A percentile compares a stretch with the other conserved stretches of the same genome.
Conservation (phyloP, 2,797 vertebrate species). For the Adrianichthys oophorus region DNA sequence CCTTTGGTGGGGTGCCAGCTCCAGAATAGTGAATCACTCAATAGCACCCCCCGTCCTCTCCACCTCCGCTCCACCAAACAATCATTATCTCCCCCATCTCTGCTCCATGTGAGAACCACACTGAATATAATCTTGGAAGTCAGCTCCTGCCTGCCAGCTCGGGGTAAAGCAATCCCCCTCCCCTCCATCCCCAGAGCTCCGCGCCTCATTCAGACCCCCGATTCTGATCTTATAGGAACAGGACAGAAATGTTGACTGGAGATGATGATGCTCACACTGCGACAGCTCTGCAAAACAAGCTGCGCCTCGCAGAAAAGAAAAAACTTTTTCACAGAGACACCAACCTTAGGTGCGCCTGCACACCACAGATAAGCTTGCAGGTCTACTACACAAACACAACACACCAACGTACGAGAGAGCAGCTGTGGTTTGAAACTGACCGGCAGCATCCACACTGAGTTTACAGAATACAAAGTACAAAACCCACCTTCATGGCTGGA, state of each 20-base stretch:
- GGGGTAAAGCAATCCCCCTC: slow-evolving; percentile 52
- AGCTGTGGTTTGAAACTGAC: slow-evolving; percentile 19
- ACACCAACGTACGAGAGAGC: neutral
- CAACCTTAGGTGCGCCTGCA: slow-evolving; percentile 14
- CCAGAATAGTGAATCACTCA: slow-evolving; percentile 54
- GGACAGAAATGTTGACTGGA: slow-evolving; percentile 40
- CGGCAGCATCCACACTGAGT: slow-evolving; percentile 10
- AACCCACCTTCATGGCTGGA: slow-evolving; percentile 57
- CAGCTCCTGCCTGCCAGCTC: slow-evolving; percentile 35
- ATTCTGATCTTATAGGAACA: slow-evolving; percentile 31
- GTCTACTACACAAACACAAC: slow-evolving; percentile 3
- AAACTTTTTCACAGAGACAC: slow-evolving; percentile 8
- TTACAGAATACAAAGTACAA: slow-evolving; percentile 16
- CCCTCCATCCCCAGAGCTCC: slow-evolving; percentile 31
- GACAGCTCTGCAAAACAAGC: slow-evolving; percentile 18
- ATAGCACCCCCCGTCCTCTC: slow-evolving; percentile 30
- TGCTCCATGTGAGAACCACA: slow-evolving; percentile 43
- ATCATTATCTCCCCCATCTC: slow-evolving; percentile 59
- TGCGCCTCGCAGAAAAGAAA: slow-evolving; percentile 8
- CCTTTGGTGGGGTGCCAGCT: slow-evolving; percentile 45
- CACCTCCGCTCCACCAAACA: slow-evolving; percentile 59
- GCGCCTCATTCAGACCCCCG: slow-evolving; percentile 36
- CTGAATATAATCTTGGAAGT: slow-evolving; percentile 54
- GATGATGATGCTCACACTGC: slow-evolving; percentile 19
- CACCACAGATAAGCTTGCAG: slow-evolving; percentile 9